Evolutionary conservation across 1,140 invertebrate genomes (phyloP).

Genomic region (Rhopalosiphum padi): DNA sequence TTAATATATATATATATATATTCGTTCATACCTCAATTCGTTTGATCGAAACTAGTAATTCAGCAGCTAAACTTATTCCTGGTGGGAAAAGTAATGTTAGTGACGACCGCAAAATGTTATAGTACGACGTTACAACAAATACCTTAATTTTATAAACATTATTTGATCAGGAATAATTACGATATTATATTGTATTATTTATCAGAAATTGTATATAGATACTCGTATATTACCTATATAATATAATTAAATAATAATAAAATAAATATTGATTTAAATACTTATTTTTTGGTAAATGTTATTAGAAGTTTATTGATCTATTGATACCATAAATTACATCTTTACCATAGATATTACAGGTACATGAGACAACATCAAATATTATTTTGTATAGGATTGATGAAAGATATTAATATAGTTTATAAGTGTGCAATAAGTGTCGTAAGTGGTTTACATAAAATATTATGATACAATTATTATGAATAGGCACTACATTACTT

Average conservation of each 20-base stretch:
- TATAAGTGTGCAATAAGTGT: too few relatives aligned
- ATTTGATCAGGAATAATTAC: background rate
- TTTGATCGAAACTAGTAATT: slow-evolving; percentile 72
- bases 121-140: slow-evolving; percentile 77
- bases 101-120: slow-evolving; percentile 74
- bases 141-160: slow-evolving; percentile 64
- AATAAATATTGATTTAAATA: background rate
- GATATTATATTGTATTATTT: background rate
- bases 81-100: slow-evolving; percentile 78
- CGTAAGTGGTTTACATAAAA: too few relatives aligned
- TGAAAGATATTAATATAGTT: too few relatives aligned
- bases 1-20: background rate
- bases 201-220: too few relatives aligned
- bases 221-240: too few relatives aligned
- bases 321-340: background rate
- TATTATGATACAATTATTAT: too few relatives aligned
- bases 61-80: slow-evolving; percentile 69
- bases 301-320: too few relatives aligned
- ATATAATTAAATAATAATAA: background rate
- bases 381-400: too few relatives aligned
- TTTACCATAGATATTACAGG: too few relatives aligned
- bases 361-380: too few relatives aligned
- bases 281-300: too few relatives aligned
- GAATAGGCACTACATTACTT: slow-evolving; percentile 66
- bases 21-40: slow-evolving; percentile 65